A percentile compares a stretch with the other conserved stretches of the same genome.
phyloP scores from a whole-genome alignment of 2,888 invertebrate genomes.

The Parapristionchus giblindavisi region DNA sequence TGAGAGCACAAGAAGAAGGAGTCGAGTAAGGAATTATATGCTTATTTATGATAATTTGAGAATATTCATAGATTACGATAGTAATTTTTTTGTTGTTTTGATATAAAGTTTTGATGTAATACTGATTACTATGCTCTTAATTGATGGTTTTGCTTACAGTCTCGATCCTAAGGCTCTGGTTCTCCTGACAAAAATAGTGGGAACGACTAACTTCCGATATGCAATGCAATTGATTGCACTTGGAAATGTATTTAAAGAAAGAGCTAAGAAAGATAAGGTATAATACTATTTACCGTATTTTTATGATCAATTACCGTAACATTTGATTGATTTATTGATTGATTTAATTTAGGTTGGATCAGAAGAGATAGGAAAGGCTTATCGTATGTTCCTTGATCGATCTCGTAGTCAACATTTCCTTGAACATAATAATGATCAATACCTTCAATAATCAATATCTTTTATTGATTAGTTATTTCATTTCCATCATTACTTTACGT shows the following conservation, averaged over 20 bases:
- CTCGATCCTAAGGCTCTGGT: conserved; percentile 89
- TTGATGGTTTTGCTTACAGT: conserved; percentile 38
- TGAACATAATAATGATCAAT: background rate
- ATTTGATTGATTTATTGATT: background rate
- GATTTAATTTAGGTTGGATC: conserved; percentile 73
- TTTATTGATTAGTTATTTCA: background rate
- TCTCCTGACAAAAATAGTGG: conserved; percentile 89
- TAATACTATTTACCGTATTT: background rate
- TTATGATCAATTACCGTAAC: background rate
- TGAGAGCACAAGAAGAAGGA: conserved; percentile 86
- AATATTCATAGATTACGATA: background rate
- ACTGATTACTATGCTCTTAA: background rate
- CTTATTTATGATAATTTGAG: background rate
- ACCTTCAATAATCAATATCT: background rate
- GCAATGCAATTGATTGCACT: conserved; percentile 97
- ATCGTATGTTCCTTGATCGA: conserved; percentile 92
- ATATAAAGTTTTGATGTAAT: background rate
- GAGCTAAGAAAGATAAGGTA: conserved; percentile 80
- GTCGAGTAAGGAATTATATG: conserved; percentile 78
- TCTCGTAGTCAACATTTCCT: conserved; percentile 74
- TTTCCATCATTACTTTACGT: background rate
- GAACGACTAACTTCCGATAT: conserved; percentile 91
- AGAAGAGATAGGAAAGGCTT: conserved; percentile 93
- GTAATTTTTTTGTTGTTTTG: background rate
- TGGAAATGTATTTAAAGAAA: conserved; percentile 88